Conservation (phyloP, 2,888 invertebrate genomes). For the Gastrophysa polygoni region DNA sequence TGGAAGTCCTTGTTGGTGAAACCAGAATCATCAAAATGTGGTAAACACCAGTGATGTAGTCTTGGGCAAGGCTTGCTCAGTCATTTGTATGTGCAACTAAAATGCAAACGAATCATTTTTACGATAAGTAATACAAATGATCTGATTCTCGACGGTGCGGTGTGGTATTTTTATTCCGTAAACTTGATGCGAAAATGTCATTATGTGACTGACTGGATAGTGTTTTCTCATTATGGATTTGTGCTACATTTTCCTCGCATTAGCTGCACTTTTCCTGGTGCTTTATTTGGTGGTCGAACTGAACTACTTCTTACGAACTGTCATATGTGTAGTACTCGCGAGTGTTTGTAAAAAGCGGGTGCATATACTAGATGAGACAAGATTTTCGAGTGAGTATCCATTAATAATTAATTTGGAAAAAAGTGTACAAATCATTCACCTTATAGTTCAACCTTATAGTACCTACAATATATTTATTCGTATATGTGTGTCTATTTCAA, state of each 20-base stretch:
- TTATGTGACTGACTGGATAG: background rate
- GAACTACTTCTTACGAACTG: constrained; percentile 75
- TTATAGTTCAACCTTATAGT: too few relatives aligned
- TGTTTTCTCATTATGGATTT: background rate
- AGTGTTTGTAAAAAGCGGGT: constrained; percentile 68
- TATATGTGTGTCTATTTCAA: too few relatives aligned
- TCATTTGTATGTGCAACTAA: background rate
- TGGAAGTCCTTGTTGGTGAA: background rate
- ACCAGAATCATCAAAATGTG: background rate
- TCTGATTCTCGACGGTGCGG: background rate
- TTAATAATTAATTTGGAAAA: background rate
- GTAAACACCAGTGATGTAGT: background rate
- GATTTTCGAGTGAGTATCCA: constrained; percentile 68
- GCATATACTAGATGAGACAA: constrained; percentile 70
- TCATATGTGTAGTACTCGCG: constrained; percentile 70
- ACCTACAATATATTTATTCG: too few relatives aligned
- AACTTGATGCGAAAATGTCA: background rate
- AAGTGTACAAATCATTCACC: background rate
- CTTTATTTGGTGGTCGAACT: constrained; percentile 71
- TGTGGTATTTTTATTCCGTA: too few relatives aligned
- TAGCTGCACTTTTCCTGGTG: constrained; percentile 55
- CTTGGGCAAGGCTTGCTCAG: background rate
- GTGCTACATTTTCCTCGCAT: constrained; percentile 25
- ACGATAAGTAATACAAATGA: background rate
- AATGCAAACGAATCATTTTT: background rate